Conservation (phyloP, 2,888 invertebrate genomes). For the Melanchra persicariae region DNA sequence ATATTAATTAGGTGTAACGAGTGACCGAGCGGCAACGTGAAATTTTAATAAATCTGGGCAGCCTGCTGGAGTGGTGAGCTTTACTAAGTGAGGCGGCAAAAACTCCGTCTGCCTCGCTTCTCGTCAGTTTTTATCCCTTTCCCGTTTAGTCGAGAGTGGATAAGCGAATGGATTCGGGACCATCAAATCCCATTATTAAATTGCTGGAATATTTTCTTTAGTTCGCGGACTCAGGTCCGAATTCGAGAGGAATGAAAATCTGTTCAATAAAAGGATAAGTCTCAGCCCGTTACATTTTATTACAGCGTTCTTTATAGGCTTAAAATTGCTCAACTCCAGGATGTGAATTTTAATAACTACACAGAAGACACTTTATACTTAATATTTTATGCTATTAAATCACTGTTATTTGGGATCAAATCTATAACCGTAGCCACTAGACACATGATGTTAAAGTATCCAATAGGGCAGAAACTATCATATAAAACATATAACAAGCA, state of each 20-base stretch:
- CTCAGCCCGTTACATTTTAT: not conserved
- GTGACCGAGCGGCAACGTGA: conserved; percentile 64
- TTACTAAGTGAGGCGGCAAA: conserved; percentile 64
- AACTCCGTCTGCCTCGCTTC: conserved; percentile 54
- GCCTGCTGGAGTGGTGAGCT: conserved; percentile 60
- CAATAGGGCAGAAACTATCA: conserved; percentile 38
- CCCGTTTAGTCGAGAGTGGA: conserved; percentile 58
- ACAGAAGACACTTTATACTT: too few relatives aligned
- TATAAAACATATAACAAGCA: conserved; percentile 51
- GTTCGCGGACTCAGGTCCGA: conserved; percentile 25
- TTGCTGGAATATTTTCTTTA: conserved; percentile 52
- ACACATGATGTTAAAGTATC: conserved; percentile 24
- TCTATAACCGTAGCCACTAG: conserved; percentile 25
- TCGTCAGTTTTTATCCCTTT: conserved; percentile 59
- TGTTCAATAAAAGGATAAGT: conserved; percentile 11
- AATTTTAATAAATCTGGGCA: conserved; percentile 72
- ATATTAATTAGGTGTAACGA: conserved; percentile 74
- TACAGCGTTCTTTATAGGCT: not conserved
- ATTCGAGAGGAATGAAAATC: conserved; percentile 44
- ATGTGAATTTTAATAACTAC: conserved; percentile 5
- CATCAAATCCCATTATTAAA: conserved; percentile 57
- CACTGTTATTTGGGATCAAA: conserved; percentile 20
- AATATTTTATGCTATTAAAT: conserved; percentile 3
- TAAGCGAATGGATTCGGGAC: conserved; percentile 61
- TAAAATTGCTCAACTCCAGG: not conserved